Base-by-base conservation (phyloP, 2,797 vertebrate species). In the Tachyglossus aculeatus region DNA sequence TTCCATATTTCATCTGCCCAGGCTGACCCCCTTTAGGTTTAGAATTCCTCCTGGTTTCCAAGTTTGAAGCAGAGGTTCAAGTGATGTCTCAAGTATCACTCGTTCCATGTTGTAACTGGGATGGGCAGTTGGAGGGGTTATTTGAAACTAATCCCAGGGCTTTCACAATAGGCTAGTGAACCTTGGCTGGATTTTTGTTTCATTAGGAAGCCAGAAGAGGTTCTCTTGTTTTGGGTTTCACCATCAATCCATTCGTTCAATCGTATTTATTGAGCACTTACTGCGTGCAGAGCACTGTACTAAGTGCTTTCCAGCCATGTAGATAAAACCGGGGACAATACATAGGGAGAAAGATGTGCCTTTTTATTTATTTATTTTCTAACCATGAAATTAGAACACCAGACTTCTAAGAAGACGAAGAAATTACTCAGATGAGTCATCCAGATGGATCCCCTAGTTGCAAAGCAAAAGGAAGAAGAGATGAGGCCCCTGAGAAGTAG, bases 361-460 rank as follows among this genome's bases (percentile, higher is more conserved):
- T 78, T 74, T 54, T 60, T 66, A n/a, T n/a, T n/a, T n/a, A n/a
- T n/a, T n/a, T n/a, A n/a, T n/a, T n/a, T n/a, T n/a, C n/a, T n/a
- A n/a, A n/a, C n/a, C 62, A 68, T 27, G 24, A 36, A 55, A 57
- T 48, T 41, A 53, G 34, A 64, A 27, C 39, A 24, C 27, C 39
- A 48, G 67, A 44, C 70, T 51, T 4, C n/a, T 29, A 29, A 19
- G 22, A 12, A 34, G 34, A 36, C 37, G 52, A 51, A 59, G 64
- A 50, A 41, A 41, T 4, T 16, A 27, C 14, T 48, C 59, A 50
- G 45, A 48, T 34, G 41, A 74, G 53, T 57, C 67, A 71, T 78
- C 73, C 83, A 31, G 38, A 58, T 31, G 59, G 71, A n/a, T n/a
- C n/a, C n/a, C n/a, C n/a, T n/a, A n/a, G 65, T 73, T 81, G 74